A percentile compares a stretch with the other conserved stretches of the same genome.
phyloP scores from a whole-genome alignment of 2,113 vertebrate genomes.

The Tragelaphus imberbis region DNA sequence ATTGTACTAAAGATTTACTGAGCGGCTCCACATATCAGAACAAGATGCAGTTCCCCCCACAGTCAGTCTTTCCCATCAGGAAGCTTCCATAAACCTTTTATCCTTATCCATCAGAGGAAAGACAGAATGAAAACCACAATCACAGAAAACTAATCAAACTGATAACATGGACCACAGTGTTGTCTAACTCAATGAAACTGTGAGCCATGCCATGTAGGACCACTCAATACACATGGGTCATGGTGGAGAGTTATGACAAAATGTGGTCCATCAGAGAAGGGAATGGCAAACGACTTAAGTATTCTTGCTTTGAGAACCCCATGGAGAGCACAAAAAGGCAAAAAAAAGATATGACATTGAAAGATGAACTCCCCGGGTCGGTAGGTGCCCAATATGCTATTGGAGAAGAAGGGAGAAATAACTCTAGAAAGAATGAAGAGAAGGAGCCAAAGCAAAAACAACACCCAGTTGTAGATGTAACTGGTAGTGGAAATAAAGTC shows the following conservation, averaged over 20 bases:
- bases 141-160: neutral
- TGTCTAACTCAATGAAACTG: neutral
- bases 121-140: neutral
- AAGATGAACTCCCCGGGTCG: neutral
- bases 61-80: neutral
- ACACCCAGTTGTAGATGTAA: neutral
- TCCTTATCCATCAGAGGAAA: neutral
- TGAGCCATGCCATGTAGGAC: neutral
- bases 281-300: neutral
- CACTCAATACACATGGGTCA: neutral
- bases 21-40: neutral
- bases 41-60: accelerated
- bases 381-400: neutral
- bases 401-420: neutral
- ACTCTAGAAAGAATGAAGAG: neutral
- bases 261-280: accelerated
- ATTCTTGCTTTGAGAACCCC: neutral
- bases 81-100: neutral
- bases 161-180: neutral
- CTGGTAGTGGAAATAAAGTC: neutral
- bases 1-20: neutral
- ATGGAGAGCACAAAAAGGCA: neutral
- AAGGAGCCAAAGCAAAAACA: neutral
- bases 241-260: neutral
- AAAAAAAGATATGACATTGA: neutral